Conservation (phyloP, 92 coral and sea anemone genomes). For the Porites cylindrica region DNA sequence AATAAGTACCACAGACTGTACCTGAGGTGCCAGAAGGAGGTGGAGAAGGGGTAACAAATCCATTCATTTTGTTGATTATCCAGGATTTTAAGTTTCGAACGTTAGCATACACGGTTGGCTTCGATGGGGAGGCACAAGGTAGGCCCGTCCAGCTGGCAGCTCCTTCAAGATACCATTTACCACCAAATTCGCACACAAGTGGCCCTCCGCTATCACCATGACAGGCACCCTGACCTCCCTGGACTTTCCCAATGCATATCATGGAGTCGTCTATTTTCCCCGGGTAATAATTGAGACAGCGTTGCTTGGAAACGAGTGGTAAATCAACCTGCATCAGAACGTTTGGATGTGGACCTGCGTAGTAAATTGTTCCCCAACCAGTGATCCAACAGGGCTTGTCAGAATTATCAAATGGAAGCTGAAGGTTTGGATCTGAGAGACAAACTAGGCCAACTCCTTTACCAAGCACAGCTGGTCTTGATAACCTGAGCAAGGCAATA, state of each 20-base stretch:
- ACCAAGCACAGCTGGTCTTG: slow-evolving; percentile 20
- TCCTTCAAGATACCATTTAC: slow-evolving; percentile 67
- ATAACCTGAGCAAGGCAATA: slow-evolving; percentile 12
- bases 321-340: slow-evolving; percentile 16
- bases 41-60: not conserved
- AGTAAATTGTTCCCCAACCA: slow-evolving; percentile 37
- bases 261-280: slow-evolving; percentile 14
- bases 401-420: slow-evolving; percentile 19
- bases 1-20: too few relatives aligned
- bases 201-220: slow-evolving; percentile 55
- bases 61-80: slow-evolving; percentile 5
- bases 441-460: slow-evolving; percentile 41
- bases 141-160: slow-evolving; percentile 25
- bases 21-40: not conserved
- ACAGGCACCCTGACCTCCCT: slow-evolving; percentile 16
- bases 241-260: slow-evolving; percentile 21
- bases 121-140: slow-evolving; percentile 2
- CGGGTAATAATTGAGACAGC: not conserved
- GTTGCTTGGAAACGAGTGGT: slow-evolving; percentile 20
- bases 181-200: slow-evolving; percentile 53
- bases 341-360: not conserved
- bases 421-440: not conserved
- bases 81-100: slow-evolving; percentile 28
- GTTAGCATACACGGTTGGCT: slow-evolving; percentile 22
- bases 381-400: slow-evolving; percentile 36